Base-by-base conservation (phyloP, 2,113 vertebrate genomes). In the Copsychus sechellarum region DNA sequence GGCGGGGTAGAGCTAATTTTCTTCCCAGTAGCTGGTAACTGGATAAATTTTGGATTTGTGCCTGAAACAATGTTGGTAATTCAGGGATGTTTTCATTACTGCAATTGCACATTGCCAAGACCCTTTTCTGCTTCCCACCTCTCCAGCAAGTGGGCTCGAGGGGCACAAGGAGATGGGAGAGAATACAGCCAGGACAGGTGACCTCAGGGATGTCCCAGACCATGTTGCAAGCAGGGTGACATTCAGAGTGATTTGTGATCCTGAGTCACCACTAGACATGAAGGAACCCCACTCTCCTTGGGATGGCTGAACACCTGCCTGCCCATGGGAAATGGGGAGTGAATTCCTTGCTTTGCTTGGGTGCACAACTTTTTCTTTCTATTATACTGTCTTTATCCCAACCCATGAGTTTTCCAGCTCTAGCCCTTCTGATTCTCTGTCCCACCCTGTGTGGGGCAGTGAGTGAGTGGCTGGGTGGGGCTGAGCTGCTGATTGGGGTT, bases 391-490 rank as follows among this genome's bases (percentile, higher is more conserved):
- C 24, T 64, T 29, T 45, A 22, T 38, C 28, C 26, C 28, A 50
- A 22, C 4, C 20, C 38, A 25, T 5, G 38, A 21, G 5, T n/a
- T 57, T 71, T 58, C 57, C 45, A 50, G 17, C 25, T 34, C 23
- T 43, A 12, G 9, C 11, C 28, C 11, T 43, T 45, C 42, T 51
- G 50, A 38, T 71, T 36, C 28, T 78, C 48, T 62, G 19, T 31
- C 20, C 15, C 6, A 33, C 21, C 31, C 29, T 33, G 13, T 15
- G 0, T 28, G 24, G 12, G 14, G 8, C 2, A 28, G 31, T 11
- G 60, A 20, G 14, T 0, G 0, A 57, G 25, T 0, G 2, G 43
- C 28, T 67, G 33, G 5, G 2, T 21, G 42, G 7, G 28, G 58
- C 36, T 90, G 45, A 48, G 23, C 23, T n/a, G 26, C 8, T 11